phyloP scores from a whole-genome alignment of 2,888 invertebrate genomes.

The Bhutanitis thaidina region DNA sequence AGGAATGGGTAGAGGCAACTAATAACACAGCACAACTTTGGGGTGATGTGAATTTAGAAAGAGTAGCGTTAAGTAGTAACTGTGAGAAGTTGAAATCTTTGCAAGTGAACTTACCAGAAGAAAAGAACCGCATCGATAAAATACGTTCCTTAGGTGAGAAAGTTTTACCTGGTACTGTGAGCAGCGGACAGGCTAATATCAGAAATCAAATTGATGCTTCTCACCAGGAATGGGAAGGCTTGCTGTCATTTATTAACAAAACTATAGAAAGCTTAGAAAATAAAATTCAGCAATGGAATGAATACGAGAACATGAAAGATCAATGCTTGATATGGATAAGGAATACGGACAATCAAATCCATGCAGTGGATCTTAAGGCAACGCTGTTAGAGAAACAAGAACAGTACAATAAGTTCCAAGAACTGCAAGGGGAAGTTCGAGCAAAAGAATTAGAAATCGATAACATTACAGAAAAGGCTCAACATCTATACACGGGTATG shows the following conservation, averaged over 20 bases:
- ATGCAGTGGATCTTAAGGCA: slow-evolving; percentile 92
- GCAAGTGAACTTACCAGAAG: slow-evolving; percentile 89
- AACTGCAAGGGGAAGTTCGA: slow-evolving; percentile 91
- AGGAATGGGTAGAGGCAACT: slow-evolving; percentile 93
- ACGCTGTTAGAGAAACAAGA: slow-evolving; percentile 90
- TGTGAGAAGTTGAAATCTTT: slow-evolving; percentile 91
- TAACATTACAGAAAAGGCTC: slow-evolving; percentile 93
- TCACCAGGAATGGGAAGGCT: slow-evolving; percentile 93
- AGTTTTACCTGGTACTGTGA: slow-evolving; percentile 92
- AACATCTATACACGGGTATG: slow-evolving; percentile 88
- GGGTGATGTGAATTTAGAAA: slow-evolving; percentile 91
- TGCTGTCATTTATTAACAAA: slow-evolving; percentile 86
- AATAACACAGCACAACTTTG: slow-evolving; percentile 89
- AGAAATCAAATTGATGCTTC: slow-evolving; percentile 92
- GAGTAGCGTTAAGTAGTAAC: slow-evolving; percentile 91
- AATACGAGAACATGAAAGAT: slow-evolving; percentile 93
- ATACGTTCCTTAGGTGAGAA: slow-evolving; percentile 92
- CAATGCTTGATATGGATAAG: slow-evolving; percentile 92
- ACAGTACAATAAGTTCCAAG: slow-evolving; percentile 89
- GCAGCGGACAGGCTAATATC: slow-evolving; percentile 91
- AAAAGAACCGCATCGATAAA: slow-evolving; percentile 89
- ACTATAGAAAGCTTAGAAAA: slow-evolving; percentile 89
- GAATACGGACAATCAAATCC: slow-evolving; percentile 91
- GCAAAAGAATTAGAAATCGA: slow-evolving; percentile 96
- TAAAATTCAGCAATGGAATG: slow-evolving; percentile 94